These are phyloP conservation scores for Moxostoma hubbsi DNA, from an alignment of 2,797 vertebrate species.

Conservation along the genomic window DNA sequence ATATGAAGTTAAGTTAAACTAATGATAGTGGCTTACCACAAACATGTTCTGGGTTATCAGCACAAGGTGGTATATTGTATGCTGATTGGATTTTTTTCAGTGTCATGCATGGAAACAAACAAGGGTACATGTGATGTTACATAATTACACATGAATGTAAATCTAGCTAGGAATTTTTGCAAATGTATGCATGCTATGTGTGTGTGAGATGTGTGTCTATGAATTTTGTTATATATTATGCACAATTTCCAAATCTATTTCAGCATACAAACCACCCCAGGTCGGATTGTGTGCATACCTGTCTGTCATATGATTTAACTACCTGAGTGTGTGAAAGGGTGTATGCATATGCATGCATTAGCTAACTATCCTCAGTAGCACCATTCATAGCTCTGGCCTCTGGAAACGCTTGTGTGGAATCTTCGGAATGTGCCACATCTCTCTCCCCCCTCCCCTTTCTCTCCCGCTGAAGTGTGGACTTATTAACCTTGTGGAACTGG, in stretches of 20 bases:
- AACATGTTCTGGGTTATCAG: not conserved
- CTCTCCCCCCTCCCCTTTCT: constrained; percentile 50
- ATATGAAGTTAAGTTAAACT: too few relatives aligned
- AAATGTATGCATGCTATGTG: not conserved
- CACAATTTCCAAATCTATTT: not conserved
- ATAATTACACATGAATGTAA: not conserved
- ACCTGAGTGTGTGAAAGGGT: constrained; percentile 26
- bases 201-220: not conserved
- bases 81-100: too few relatives aligned
- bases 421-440: constrained; percentile 73
- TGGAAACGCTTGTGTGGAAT: constrained; percentile 75
- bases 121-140: not conserved
- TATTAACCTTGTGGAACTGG: constrained; percentile 76
- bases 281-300: constrained; percentile 8
- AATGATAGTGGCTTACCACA: too few relatives aligned
- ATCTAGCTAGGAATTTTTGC: not conserved
- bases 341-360: constrained; percentile 22
- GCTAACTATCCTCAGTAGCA: constrained; percentile 68
- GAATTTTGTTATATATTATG: not conserved
- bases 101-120: not conserved
- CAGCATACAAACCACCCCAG: not conserved
- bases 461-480: constrained; percentile 55
- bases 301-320: not conserved
- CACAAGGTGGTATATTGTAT: not conserved
- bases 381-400: constrained; percentile 68